Base-by-base conservation (phyloP, 2,797 vertebrate genomes). In the Gallinago stenura region DNA sequence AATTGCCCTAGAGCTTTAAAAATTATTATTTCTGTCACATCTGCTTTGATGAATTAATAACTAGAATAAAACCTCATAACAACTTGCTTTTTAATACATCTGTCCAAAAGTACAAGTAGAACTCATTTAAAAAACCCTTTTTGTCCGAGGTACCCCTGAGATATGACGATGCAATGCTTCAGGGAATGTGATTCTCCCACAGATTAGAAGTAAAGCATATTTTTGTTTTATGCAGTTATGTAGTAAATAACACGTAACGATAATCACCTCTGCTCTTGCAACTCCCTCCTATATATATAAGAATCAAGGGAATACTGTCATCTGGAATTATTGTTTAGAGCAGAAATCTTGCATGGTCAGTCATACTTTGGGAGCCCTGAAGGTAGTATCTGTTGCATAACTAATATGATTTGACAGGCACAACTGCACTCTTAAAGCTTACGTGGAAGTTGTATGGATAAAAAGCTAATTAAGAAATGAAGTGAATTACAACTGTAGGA, bases 241-340 rank as follows among this genome's bases (percentile, higher is more conserved):
- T 96, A 98, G 98, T 86, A 92, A 98, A 96, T 79, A 83, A 70
- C 61, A 94, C 64, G n/a, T 68, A 45, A 93, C 96, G 51, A 71
- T 96, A 97, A 96, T 65, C 46, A 97, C 95, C 97, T 98, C 93
- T 88, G 66, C 68, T 98, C 80, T 50, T 96, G 80, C 87, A 97
- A 92, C 94, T 98, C 69, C 92, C 95, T 98, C 54, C 28, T 77
- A 92, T 87, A 96, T 75, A 95, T 56, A 92, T 78, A 94, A 69
- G 94, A 97, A 95, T 80, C 92, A 91, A 95, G 94, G 85, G 90
- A 97, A 97, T 97, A 75, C 97, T 98, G 98, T 98, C 98, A 98
- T 95, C 83, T 92, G 94, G 93, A 98, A 98, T 98, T 97, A 98
- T 61, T 96, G 84, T 97, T 97, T 91, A 82, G 90, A 96, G 90